Evolutionary conservation across 2,113 vertebrate genomes (phyloP), one percentile per base, ranked within the genome.

Genomic region (Thomomys bottae): DNA sequence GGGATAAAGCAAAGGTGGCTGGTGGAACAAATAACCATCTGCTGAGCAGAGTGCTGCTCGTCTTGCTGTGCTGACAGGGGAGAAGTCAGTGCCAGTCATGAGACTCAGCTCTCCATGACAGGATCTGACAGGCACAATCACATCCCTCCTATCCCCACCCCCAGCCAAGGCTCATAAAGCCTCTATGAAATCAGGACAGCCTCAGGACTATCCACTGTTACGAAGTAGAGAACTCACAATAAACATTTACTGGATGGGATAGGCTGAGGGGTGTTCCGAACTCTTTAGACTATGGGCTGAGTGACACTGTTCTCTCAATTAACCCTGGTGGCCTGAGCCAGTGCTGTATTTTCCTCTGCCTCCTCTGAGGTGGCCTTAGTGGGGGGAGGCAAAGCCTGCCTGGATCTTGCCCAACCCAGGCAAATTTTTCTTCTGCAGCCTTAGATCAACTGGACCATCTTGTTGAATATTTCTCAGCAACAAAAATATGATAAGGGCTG

Each of bases 11-110:
- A 93, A 91, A 93, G 94, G 96, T 95, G 94, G 95, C 95, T 94
- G 94, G 92, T 96, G 96, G 94, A 86, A 96, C 96, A 95, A 95
- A 95, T 84, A 87, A 90, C 94, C 96, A 96, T 96, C 96, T 97
- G 96, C 92, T 94, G 90, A 94, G 76, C 93, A 75, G 95, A 64
- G 72, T 36, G 66, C 95, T 96, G 95, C 88, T 96, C 95, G 88
- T 92, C 93, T 95, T 76, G 93, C 92, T 3, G 26, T 49, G 17
- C 75, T 54, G 49, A 89, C 67, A 70, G 92, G 61, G 21, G 67
- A 45, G 77, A 92, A 17, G 67, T 59, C 42, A 40, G 72, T 93
- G 96, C 96, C 96, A 93, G 0, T 83, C 20, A 5, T 8, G 49
- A 94, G 83, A 71, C 86, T 79, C 70, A 84, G 86, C 67, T 59